These are phyloP conservation scores for Echinops telfairi DNA, from an alignment of 2,113 vertebrate genomes.

Conservation along the genomic window DNA sequence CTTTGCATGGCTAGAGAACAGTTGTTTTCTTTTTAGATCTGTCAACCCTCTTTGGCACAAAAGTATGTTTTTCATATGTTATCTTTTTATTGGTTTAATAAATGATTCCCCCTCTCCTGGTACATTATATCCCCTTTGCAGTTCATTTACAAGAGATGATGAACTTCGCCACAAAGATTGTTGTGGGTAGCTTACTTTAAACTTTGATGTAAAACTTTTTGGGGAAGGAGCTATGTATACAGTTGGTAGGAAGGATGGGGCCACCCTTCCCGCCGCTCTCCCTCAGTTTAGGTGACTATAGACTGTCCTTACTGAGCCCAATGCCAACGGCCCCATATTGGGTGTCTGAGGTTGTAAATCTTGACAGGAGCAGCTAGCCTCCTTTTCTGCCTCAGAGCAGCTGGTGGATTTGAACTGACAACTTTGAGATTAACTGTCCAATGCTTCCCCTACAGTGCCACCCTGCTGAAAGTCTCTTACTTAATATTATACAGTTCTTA, in stretches of 20 bases:
- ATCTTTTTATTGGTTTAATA: slow-evolving; percentile 7
- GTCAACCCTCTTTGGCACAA: neutral
- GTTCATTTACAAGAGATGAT: neutral
- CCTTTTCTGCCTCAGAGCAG: too few species aligned
- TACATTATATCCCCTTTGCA: neutral
- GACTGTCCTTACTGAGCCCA: neutral
- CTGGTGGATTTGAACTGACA: too few species aligned
- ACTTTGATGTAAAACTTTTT: neutral
- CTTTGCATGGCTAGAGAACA: slow-evolving; percentile 24
- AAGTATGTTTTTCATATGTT: neutral
- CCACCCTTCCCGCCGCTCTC: too few species aligned
- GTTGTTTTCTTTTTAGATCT: neutral
- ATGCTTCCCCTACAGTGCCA: neutral
- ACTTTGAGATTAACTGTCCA: too few species aligned
- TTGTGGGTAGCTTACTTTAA: neutral
- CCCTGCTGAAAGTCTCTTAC: neutral
- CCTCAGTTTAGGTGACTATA: neutral
- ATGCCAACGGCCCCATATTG: too few species aligned
- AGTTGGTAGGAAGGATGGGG: too few species aligned
- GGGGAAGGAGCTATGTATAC: neutral
- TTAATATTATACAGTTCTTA: slow-evolving; percentile 15
- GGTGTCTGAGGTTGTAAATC: too few species aligned
- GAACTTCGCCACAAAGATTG: neutral
- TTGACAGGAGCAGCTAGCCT: too few species aligned
- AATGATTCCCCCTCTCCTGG: neutral